Conservation (phyloP, 2,113 vertebrate species). For the Peromyscus leucopus region DNA sequence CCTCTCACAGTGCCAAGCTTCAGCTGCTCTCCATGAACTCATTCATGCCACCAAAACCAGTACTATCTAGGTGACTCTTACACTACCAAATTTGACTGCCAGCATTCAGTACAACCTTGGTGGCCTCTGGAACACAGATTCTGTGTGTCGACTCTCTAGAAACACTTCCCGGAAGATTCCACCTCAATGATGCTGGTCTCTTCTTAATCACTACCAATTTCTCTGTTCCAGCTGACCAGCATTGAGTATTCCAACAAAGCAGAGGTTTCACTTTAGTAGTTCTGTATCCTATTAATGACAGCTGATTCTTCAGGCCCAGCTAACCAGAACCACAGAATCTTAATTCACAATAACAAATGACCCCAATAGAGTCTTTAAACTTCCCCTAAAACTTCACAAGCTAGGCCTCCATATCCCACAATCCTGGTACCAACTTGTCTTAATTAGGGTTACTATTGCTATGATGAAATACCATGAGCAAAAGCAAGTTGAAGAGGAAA, state of each 20-base stretch:
- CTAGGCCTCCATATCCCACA: not conserved
- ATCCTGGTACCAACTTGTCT: not conserved
- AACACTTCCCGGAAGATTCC: not conserved
- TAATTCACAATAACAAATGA: not conserved
- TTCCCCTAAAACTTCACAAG: not conserved
- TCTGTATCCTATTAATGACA: not conserved
- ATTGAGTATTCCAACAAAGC: not conserved
- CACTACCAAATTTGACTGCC: not conserved
- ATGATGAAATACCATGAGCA: not conserved
- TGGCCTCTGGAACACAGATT: not conserved
- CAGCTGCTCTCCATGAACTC: not conserved
- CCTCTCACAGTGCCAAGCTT: not conserved
- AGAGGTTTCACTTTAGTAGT: not conserved
- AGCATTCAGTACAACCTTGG: not conserved
- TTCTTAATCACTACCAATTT: not conserved
- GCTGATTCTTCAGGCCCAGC: not conserved
- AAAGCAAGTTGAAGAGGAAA: not conserved
- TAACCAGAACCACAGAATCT: not conserved
- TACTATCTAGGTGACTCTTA: not conserved
- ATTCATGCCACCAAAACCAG: not conserved
- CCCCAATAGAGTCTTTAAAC: not conserved
- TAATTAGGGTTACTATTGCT: not conserved
- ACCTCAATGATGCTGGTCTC: not conserved
- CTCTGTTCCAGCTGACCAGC: not conserved
- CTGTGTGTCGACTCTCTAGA: not conserved